Conservation (phyloP, 2,888 invertebrate species). For the Ypsolopha scabrella region DNA sequence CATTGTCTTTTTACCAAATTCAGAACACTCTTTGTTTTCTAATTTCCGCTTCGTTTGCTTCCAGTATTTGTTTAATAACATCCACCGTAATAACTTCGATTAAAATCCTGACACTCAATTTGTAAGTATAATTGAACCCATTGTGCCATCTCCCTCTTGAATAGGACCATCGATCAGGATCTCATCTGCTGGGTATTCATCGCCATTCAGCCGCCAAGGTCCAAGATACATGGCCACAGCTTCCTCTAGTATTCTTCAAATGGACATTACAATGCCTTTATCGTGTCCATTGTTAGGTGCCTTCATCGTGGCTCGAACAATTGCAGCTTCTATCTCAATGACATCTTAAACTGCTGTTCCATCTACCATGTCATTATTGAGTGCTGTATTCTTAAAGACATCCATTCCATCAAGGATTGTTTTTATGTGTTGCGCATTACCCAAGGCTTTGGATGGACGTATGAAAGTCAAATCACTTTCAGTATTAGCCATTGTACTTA, state of each 20-base stretch:
- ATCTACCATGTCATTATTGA: conserved; percentile 23
- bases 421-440: not conserved
- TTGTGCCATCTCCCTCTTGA: not conserved
- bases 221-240: conserved; percentile 42
- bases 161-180: conserved; percentile 13
- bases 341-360: conserved; percentile 43
- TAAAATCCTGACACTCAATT: conserved; percentile 3
- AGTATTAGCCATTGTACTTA: too few relatives aligned
- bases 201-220: conserved; percentile 39
- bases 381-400: not conserved
- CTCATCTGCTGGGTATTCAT: conserved; percentile 2
- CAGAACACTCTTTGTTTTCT: not conserved
- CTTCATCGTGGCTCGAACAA: conserved; percentile 25
- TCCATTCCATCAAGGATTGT: not conserved
- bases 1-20: conserved; percentile 19
- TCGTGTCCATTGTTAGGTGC: conserved; percentile 39
- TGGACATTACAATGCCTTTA: conserved; percentile 57
- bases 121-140: conserved; percentile 1
- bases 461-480: too few relatives aligned
- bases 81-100: not conserved
- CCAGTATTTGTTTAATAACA: conserved; percentile 1
- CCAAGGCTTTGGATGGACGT: too few relatives aligned
- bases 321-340: conserved; percentile 53
- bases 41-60: not conserved
- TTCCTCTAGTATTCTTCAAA: conserved; percentile 50